Percentiles rank a stretch among this genome's conserved stretches.
phyloP scores from a whole-genome alignment of 2,888 invertebrate species.

The Cecidostiba fungosa region DNA sequence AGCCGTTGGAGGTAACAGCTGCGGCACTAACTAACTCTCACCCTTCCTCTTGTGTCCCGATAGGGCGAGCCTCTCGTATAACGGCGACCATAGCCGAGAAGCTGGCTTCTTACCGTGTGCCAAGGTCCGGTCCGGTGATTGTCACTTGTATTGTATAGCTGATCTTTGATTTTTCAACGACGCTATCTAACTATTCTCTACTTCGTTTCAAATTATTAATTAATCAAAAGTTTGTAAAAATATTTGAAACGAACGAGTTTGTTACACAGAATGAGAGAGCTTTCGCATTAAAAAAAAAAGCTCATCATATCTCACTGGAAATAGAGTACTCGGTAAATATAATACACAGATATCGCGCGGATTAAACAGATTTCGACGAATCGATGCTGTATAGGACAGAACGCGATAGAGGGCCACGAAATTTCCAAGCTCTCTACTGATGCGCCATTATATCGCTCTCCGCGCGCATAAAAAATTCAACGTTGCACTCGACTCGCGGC shows the following conservation, averaged over 20 bases:
- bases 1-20: slow-evolving; percentile 7
- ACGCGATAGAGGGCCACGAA: neutral
- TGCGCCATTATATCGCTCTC: neutral
- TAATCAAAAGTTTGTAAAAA: no score
- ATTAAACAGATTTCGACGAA: neutral
- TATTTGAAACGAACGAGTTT: no score
- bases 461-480: neutral
- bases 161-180: no score
- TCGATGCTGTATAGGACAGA: no score
- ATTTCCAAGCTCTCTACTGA: neutral
- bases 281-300: no score
- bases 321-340: no score
- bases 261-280: no score
- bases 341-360: no score
- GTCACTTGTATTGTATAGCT: no score
- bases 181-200: no score
- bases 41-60: neutral
- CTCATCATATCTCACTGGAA: no score
- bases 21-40: neutral
- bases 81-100: neutral
- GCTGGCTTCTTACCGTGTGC: neutral
- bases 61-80: neutral
- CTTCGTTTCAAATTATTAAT: no score
- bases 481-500: neutral
- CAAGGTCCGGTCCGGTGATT: neutral